These are phyloP conservation scores for Blastobasis adustella DNA, from an alignment of 2,888 invertebrate species.

Conservation along the genomic window DNA sequence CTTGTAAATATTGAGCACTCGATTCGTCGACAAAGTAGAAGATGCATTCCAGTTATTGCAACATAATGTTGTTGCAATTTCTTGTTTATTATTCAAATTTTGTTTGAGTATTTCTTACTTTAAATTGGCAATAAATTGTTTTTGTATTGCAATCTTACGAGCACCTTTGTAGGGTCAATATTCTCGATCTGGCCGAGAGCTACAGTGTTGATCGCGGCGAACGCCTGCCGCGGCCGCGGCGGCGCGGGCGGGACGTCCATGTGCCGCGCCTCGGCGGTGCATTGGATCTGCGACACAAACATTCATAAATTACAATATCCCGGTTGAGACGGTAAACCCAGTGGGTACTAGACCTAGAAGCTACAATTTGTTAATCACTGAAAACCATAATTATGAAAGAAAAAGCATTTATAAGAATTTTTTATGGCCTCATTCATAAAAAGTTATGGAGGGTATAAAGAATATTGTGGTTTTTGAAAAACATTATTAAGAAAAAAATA, in stretches of 20 bases:
- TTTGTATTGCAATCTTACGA: constrained; percentile 55
- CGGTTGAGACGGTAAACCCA: too few relatives aligned
- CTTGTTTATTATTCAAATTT: background rate
- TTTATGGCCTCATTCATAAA: too few relatives aligned
- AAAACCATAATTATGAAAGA: too few relatives aligned
- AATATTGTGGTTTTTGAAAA: too few relatives aligned
- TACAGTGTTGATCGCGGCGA: constrained; percentile 72
- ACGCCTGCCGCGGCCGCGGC: constrained; percentile 77
- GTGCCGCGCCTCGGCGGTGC: constrained; percentile 80
- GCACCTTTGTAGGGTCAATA: constrained; percentile 75
- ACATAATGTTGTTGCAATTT: background rate
- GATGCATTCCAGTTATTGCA: background rate
- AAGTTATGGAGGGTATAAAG: too few relatives aligned
- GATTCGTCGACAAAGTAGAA: background rate
- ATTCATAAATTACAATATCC: too few relatives aligned
- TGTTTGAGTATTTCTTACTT: background rate
- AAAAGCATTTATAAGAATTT: too few relatives aligned
- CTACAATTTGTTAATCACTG: too few relatives aligned
- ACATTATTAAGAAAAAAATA: too few relatives aligned
- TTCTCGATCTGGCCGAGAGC: constrained; percentile 69
- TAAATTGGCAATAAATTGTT: background rate
- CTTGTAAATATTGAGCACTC: too few relatives aligned
- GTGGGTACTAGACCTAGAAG: too few relatives aligned
- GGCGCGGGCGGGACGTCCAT: constrained; percentile 75
- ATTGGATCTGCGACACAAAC: too few relatives aligned